A percentile compares a stretch with the other conserved stretches of the same genome.
Evolutionary conservation across 2,113 vertebrate species (phyloP).

Genomic region (Anhinga anhinga): DNA sequence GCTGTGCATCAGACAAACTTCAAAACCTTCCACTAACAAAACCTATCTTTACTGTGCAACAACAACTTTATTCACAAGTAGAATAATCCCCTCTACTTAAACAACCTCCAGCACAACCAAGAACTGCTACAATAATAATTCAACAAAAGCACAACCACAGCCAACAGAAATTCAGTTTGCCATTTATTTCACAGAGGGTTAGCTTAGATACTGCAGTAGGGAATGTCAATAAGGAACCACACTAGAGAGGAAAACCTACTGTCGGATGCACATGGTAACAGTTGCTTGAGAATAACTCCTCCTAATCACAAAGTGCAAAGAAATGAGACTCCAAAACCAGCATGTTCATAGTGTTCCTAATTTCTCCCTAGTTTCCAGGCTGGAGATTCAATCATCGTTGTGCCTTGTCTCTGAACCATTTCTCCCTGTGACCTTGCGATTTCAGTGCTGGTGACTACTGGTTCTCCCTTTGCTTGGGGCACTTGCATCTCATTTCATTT

Average conservation of each 20-base stretch:
- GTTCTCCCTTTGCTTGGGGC: background rate
- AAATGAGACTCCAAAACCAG: background rate
- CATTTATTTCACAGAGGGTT: background rate
- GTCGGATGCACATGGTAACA: background rate
- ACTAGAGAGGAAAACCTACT: background rate
- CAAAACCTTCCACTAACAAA: background rate
- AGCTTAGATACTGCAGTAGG: background rate
- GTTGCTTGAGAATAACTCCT: background rate
- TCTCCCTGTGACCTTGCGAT: background rate
- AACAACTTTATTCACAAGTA: background rate
- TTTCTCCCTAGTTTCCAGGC: background rate
- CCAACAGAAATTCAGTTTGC: background rate
- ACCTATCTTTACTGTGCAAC: background rate
- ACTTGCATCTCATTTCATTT: background rate
- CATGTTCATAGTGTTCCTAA: fast-evolving
- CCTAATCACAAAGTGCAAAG: background rate
- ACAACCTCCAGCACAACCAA: background rate
- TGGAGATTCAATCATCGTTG: background rate
- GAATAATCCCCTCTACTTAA: background rate
- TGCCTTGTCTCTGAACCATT: background rate
- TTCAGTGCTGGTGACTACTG: background rate
- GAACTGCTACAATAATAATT: background rate
- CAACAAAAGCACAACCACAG: background rate
- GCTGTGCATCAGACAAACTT: background rate
- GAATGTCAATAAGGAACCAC: background rate